A percentile compares a stretch with the other conserved stretches of the same genome.
phyloP scores from a whole-genome alignment of 1,140 invertebrate genomes.

The Cyrtorhinus lividipennis region DNA sequence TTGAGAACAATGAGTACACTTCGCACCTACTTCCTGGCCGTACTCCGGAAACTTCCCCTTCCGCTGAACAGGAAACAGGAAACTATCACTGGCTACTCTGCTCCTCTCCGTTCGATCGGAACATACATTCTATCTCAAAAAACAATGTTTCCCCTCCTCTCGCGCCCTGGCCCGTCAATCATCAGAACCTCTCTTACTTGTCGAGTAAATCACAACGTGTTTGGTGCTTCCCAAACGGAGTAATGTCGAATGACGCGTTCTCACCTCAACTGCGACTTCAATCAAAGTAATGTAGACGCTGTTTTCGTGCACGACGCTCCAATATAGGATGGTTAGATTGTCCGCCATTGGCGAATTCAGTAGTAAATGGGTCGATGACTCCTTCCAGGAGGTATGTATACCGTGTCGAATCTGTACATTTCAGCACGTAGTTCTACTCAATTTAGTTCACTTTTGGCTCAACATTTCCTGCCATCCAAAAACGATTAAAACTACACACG shows the following conservation, averaged over 20 bases:
- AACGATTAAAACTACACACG: neutral
- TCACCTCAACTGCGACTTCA: neutral
- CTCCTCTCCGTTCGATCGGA: neutral
- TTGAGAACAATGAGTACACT: constrained; percentile 2
- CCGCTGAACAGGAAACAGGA: neutral
- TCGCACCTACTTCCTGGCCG: constrained; percentile 19
- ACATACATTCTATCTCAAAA: neutral
- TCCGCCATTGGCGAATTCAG: constrained; percentile 6
- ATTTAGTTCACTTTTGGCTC: neutral
- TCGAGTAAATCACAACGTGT: neutral
- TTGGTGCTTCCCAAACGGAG: neutral
- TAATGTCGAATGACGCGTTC: neutral
- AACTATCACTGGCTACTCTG: neutral
- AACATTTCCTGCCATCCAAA: too few relatives aligned
- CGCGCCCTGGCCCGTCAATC: neutral
- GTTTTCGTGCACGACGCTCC: neutral
- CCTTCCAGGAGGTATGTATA: neutral
- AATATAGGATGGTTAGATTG: constrained; percentile 15
- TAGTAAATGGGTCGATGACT: neutral
- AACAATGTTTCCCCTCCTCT: neutral
- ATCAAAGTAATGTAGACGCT: neutral
- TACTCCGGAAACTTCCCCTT: neutral
- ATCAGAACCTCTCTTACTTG: neutral
- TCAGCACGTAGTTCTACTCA: neutral
- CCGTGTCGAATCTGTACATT: too few relatives aligned